Percentiles rank a stretch among this genome's conserved stretches.
Conservation (phyloP, 1,140 invertebrate species). For the Hermatobates lingyangjiaoensis region DNA sequence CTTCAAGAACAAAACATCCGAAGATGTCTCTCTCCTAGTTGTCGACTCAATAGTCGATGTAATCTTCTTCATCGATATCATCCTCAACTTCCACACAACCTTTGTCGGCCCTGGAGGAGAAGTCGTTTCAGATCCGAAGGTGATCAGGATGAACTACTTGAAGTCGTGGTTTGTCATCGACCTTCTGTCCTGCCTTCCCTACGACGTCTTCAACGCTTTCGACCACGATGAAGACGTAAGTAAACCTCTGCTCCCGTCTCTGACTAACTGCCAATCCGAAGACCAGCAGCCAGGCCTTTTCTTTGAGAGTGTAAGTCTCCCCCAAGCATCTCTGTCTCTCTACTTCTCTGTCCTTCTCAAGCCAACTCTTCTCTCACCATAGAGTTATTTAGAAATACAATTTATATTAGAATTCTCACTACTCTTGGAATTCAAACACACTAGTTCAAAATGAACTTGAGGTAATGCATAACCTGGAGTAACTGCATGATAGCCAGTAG, state of each 20-base stretch:
- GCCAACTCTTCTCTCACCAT: too few species aligned
- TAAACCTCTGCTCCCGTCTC: conserved; percentile 21
- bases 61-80: conserved; percentile 99
- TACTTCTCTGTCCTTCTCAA: too few species aligned
- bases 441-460: too few species aligned
- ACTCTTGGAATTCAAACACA: too few species aligned
- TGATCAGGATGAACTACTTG: conserved; percentile 95
- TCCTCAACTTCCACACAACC: conserved; percentile 99
- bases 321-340: neutral
- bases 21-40: conserved; percentile 89
- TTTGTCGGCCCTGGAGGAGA: conserved; percentile 97
- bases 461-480: too few species aligned
- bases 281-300: conserved; percentile 8
- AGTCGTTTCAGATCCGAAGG: conserved; percentile 93
- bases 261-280: conserved; percentile 8
- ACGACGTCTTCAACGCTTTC: conserved; percentile 99
- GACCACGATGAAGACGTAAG: conserved; percentile 95
- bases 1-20: conserved; percentile 98
- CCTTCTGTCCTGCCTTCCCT: conserved; percentile 94
- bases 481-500: too few species aligned
- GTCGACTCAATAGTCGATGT: conserved; percentile 99
- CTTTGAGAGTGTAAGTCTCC: conserved; percentile 12
- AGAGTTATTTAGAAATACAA: too few species aligned
- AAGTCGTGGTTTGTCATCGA: conserved; percentile 99
- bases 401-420: too few species aligned